These are phyloP conservation scores for Nannoperca obscura DNA, from an alignment of 2,797 vertebrate genomes.

Conservation along the genomic window DNA sequence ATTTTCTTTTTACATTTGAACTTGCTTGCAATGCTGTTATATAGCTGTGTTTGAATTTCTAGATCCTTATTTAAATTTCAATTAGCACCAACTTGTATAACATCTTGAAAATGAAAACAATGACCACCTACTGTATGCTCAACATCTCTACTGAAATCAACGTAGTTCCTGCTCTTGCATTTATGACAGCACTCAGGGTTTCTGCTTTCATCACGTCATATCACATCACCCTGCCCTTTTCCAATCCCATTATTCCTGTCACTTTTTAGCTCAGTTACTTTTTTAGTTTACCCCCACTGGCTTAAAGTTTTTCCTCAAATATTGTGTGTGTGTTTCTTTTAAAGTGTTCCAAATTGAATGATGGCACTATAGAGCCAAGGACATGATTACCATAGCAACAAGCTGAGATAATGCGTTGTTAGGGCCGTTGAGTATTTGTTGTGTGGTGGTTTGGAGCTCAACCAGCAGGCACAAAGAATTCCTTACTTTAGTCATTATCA, in stretches of 20 bases:
- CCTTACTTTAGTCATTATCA: slow-evolving; percentile 46
- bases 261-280: neutral
- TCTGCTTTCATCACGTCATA: slow-evolving; percentile 15
- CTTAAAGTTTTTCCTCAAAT: slow-evolving; percentile 1
- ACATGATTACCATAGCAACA: slow-evolving; percentile 78
- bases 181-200: neutral
- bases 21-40: neutral
- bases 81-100: neutral
- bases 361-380: slow-evolving; percentile 58
- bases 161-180: neutral
- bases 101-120: neutral
- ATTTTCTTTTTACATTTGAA: neutral
- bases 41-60: neutral
- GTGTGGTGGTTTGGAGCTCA: slow-evolving; percentile 44
- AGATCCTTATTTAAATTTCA: neutral
- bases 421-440: slow-evolving; percentile 48
- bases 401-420: slow-evolving; percentile 57
- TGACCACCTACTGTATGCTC: neutral
- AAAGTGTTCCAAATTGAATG: slow-evolving; percentile 57
- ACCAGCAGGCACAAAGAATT: slow-evolving; percentile 46
- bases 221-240: neutral
- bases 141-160: slow-evolving; percentile 2
- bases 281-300: slow-evolving; percentile 2
- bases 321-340: slow-evolving; percentile 17
- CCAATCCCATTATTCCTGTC: neutral